These are phyloP conservation scores for Zoanthus sansibaricus DNA, from an alignment of 92 coral and sea anemone genomes.

Conservation along the genomic window DNA sequence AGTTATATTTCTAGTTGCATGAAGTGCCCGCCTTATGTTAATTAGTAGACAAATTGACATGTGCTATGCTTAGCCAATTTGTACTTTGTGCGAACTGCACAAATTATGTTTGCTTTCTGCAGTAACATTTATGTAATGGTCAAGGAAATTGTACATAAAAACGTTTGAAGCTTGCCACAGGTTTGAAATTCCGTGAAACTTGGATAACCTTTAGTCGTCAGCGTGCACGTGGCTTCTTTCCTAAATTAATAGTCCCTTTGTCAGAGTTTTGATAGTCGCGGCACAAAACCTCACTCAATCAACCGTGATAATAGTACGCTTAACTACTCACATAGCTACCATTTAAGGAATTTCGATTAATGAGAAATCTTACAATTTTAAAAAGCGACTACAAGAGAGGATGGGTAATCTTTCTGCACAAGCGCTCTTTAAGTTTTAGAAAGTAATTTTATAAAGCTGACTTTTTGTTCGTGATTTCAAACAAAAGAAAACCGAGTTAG, in stretches of 20 bases:
- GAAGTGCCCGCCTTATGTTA: constrained; percentile 41
- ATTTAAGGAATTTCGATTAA: no score
- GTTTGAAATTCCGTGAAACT: constrained; percentile 43
- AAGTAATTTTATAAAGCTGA: background rate
- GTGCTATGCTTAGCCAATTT: background rate
- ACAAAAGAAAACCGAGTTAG: background rate
- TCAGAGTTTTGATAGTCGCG: constrained; percentile 2
- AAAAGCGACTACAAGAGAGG: background rate
- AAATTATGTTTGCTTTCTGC: constrained; percentile 20
- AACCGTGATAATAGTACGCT: constrained; percentile 27
- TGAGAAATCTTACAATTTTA: no score
- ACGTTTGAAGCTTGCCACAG: background rate
- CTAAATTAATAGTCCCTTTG: constrained; percentile 33
- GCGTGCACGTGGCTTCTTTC: constrained; percentile 28
- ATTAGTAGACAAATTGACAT: constrained; percentile 4
- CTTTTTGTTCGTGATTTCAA: background rate
- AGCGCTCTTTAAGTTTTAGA: no score
- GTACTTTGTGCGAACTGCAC: constrained; percentile 19
- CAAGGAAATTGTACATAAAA: constrained; percentile 27
- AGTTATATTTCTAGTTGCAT: constrained; percentile 24
- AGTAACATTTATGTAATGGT: background rate
- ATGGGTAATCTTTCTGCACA: background rate
- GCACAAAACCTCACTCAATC: constrained; percentile 46
- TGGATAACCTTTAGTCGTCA: background rate
- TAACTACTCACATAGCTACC: background rate